Evolutionary conservation across 35 echinoderm and acorn worm genomes (phyloP), one percentile per base, ranked within the genome.

Genomic region (Eucidaris tribuloides): DNA sequence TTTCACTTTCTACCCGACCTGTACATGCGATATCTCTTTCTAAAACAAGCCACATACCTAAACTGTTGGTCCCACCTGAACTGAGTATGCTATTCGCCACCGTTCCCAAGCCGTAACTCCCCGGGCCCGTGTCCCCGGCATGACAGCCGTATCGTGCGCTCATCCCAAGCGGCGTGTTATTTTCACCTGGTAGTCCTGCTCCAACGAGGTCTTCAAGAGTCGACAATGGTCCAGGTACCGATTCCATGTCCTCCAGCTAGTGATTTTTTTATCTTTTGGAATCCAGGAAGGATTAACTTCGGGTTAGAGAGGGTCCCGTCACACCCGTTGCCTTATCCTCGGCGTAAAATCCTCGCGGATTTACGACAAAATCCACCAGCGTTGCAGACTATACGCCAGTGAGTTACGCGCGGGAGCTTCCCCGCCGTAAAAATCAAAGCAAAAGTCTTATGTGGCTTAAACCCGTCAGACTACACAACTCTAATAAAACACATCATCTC

Each of bases 141-240:
- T 74, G 68, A 74, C 68, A 74, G 29, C 68, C 68, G 37, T 42
- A 74, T 36, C 68, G 34, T 35, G 68, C 68, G 68, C 68, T 74
- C 68, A 74, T 74, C 28, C 68, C 68, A 7, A 74, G 37, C 7
- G 68, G 7, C 9, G 68, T 23, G 22, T 40, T 74, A 17, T 22
- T 44, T 20, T 74, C 68, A 9, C 68, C 68, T 25, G 68, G 68
- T 74, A 74, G 33, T 0, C 68, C 68, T 18, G 68, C 68, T 41
- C 68, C 68, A 24, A 74, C 68, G 17, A 74, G 44, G 37, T 74
- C 68, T 40, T 74, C 68, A 25, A 74, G n/a, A 43, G 68, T 74
- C 68, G 68, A 74, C 37, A 74, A 74, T 36, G 68, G 68, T n/a
- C 68, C 68, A 74, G 68, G 68, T 74, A 74, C 68, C 3, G 68